These are phyloP conservation scores for Eucriotettix oculatus DNA, from an alignment of 2,888 invertebrate genomes.

Conservation along the genomic window DNA sequence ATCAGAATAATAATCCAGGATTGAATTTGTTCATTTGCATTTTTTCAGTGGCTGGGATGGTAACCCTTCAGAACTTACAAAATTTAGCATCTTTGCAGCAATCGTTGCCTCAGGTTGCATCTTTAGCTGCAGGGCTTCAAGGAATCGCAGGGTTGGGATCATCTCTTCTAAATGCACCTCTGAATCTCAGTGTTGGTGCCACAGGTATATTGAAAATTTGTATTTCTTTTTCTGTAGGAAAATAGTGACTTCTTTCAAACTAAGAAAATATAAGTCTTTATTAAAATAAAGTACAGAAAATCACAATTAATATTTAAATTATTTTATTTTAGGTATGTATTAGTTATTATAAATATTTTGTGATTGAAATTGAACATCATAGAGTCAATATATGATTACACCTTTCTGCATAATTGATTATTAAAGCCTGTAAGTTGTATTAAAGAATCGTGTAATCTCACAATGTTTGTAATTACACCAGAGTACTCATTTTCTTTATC, in stretches of 20 bases:
- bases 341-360: neutral
- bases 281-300: neutral
- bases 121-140: slow-evolving; percentile 43
- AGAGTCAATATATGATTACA: neutral
- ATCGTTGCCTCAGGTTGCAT: slow-evolving; percentile 40
- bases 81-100: slow-evolving; percentile 60
- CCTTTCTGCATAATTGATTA: too few relatives aligned
- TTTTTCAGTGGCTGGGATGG: slow-evolving; percentile 50
- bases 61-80: slow-evolving; percentile 59
- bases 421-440: too few relatives aligned
- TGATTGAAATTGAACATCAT: neutral
- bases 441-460: too few relatives aligned
- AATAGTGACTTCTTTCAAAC: neutral
- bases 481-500: neutral
- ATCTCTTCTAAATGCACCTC: slow-evolving; percentile 60
- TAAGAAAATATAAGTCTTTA: neutral
- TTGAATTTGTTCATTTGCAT: neutral
- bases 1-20: too few relatives aligned
- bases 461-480: too few relatives aligned
- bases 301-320: neutral
- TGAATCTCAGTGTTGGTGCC: slow-evolving; percentile 63
- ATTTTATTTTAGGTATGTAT: neutral
- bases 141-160: slow-evolving; percentile 34
- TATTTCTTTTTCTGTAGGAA: too few relatives aligned
- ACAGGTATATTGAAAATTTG: slow-evolving; percentile 22